These are phyloP conservation scores for Nothocercus nigrocapillus DNA, from an alignment of 2,113 vertebrate genomes.

Conservation along the genomic window DNA sequence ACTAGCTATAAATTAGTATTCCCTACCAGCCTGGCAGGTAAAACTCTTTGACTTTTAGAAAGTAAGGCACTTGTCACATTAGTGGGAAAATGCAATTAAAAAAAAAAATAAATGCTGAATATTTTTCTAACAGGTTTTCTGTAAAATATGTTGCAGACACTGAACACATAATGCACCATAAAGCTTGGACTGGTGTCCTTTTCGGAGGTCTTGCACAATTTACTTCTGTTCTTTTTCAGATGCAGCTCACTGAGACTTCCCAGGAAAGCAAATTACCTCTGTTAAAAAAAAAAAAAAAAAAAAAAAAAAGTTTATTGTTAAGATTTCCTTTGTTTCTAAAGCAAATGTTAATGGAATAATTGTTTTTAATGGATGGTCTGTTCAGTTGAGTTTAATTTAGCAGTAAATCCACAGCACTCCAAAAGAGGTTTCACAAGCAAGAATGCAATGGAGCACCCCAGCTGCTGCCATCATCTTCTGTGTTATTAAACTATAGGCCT, in stretches of 20 bases:
- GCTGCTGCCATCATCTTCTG: not conserved
- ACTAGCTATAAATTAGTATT: not conserved
- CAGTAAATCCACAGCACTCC: conserved; percentile 58
- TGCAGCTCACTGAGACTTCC: conserved; percentile 8
- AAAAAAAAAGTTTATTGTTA: conserved; percentile 46
- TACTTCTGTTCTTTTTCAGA: conserved; percentile 3
- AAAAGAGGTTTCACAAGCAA: conserved; percentile 33
- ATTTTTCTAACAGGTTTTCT: conserved; percentile 22
- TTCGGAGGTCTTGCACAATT: conserved; percentile 50
- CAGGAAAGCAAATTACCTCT: conserved; percentile 40
- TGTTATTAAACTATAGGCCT: not conserved
- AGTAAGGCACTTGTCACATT: not conserved
- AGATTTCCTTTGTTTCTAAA: conserved; percentile 55
- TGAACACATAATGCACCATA: conserved; percentile 12
- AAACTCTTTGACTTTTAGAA: not conserved
- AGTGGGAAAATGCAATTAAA: conserved; percentile 33
- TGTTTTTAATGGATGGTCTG: conserved; percentile 55
- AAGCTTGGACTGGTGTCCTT: not conserved
- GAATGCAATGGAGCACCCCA: not conserved
- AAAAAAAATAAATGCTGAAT: not conserved
- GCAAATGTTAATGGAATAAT: conserved; percentile 37
- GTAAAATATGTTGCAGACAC: conserved; percentile 11
- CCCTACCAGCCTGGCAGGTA: not conserved
- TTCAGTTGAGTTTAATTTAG: conserved; percentile 67
- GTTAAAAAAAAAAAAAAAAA: not conserved